Evolutionary conservation across 2,888 invertebrate species (phyloP).

Genomic region (Tiliacea citrago): DNA sequence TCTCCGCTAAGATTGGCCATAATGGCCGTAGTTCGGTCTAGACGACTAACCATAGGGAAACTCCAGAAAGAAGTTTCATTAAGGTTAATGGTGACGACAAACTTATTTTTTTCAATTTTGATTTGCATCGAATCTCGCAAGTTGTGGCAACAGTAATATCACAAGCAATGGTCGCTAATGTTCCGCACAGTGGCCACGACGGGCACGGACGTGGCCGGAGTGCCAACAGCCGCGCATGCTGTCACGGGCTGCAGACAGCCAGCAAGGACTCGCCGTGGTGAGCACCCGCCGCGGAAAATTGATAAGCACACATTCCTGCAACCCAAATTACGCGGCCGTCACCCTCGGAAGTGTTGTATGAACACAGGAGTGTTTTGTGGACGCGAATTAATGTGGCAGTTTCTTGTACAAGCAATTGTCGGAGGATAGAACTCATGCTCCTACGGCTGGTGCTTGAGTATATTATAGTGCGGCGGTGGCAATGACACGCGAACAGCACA

Average conservation of each 20-base stretch:
- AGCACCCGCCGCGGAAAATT: conserved; percentile 58
- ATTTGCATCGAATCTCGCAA: background rate
- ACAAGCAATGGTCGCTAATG: conserved; percentile 2
- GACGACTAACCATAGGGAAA: background rate
- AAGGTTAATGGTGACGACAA: background rate
- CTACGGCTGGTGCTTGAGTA: background rate
- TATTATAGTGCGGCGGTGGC: too few relatives aligned
- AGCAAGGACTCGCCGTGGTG: conserved; percentile 52
- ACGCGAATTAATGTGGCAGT: background rate
- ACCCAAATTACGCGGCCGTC: conserved; percentile 4
- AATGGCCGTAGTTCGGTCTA: background rate
- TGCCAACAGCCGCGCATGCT: conserved; percentile 40
- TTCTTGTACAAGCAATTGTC: background rate
- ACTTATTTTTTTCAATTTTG: background rate
- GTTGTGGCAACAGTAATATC: conserved; percentile 17
- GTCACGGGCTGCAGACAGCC: conserved; percentile 37
- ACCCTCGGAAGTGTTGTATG: background rate
- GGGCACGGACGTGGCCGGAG: conserved; percentile 39
- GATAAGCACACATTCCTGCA: conserved; percentile 55
- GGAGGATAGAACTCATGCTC: background rate
- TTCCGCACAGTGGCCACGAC: conserved; percentile 1
- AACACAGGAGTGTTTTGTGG: background rate
- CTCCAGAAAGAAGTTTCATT: background rate
- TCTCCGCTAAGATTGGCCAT: background rate
- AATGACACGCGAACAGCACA: too few relatives aligned